Evolutionary conservation across 1,140 invertebrate genomes (phyloP), one percentile per base, ranked within the genome.

Genomic region (Drosophila lacertosa): DNA sequence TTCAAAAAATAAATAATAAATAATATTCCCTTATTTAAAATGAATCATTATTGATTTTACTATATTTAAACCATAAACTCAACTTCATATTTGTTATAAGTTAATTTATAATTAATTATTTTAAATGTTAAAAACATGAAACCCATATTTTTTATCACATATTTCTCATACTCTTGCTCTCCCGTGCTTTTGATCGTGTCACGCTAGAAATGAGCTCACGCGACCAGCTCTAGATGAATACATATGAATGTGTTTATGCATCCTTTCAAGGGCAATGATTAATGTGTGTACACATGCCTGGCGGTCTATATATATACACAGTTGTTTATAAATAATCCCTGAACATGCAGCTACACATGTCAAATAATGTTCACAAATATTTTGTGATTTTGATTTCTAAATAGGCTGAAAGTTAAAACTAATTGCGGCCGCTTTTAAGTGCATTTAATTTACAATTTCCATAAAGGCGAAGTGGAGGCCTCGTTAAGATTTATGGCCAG

Each of bases 401-500:
- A 68, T 45, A 42, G 47, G n/a, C 42, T 35, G 18, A 33, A 42
- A 65, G 51, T 78, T 42, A 33, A 70, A 74, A 82, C 78, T 70
- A 82, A 83, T 82, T 82, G 79, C 74, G 42, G 42, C 0, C 37
- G 64, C 73, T 67, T 77, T 70, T 81, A 77, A 88, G 81, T 86
- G 81, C 74, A 86, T 88, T 88, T 88, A 84, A 84, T 86, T 84
- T 62, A 51, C 62, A 80, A 70, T 76, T 76, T 71, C 59, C 66
- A 71, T 71, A 65, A 58, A 48, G 50, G 45, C 65, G 68, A 57
- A 48, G 45, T 45, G 54, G 29, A 53, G 44, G 76, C 66, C 77
- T 72, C 40, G 67, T 80, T 81, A 71, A 80, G 79, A 84, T 86
- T 84, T 86, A 84, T 84, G 59, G 60, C 32, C 33, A 26, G 59